A percentile compares a stretch with the other conserved stretches of the same genome.
phyloP scores from a whole-genome alignment of 2,113 vertebrate species.

The Neotragus moschatus region DNA sequence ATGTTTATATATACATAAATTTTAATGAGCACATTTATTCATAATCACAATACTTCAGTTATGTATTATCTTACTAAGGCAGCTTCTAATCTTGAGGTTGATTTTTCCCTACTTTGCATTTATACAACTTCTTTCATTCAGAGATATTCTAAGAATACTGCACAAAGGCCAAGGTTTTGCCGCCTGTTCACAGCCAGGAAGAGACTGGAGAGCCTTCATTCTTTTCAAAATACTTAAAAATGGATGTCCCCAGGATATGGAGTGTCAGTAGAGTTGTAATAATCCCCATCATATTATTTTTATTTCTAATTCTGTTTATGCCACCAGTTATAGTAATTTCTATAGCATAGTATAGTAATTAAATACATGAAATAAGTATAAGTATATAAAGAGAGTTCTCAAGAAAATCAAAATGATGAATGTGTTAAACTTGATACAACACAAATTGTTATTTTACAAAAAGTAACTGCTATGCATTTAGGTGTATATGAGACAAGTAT shows the following conservation, averaged over 20 bases:
- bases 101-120: constrained; percentile 26
- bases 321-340: neutral
- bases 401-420: constrained; percentile 27
- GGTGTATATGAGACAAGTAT: neutral
- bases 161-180: neutral
- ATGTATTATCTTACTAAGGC: neutral
- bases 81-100: constrained; percentile 20
- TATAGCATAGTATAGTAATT: neutral
- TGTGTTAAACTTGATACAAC: neutral
- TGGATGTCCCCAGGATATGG: neutral
- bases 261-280: neutral
- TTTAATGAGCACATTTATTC: constrained; percentile 14
- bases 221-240: neutral
- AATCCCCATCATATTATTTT: neutral
- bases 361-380: constrained; percentile 35
- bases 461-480: neutral
- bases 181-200: neutral
- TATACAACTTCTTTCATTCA: constrained; percentile 22
- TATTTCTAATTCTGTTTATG: neutral
- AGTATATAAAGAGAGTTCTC: neutral
- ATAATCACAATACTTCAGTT: constrained; percentile 12
- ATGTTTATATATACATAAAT: neutral
- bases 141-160: neutral
- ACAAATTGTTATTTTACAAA: neutral
- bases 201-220: neutral